These are phyloP conservation scores for Brachionus plicatilis DNA, from an alignment of 1,140 invertebrate genomes.

Conservation along the genomic window DNA sequence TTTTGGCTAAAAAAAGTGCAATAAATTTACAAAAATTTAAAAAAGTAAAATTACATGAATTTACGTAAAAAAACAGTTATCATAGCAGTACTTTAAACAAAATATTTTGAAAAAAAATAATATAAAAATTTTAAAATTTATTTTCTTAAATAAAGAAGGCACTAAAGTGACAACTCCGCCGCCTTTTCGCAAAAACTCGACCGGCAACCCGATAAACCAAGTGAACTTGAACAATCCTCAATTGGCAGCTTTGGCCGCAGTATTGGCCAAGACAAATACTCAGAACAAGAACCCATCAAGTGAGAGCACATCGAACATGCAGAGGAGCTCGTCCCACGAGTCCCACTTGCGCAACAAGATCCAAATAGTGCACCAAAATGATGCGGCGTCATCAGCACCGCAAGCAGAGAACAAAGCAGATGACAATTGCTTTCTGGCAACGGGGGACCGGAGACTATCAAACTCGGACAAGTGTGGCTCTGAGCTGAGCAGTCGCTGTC, in stretches of 20 bases:
- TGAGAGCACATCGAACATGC: background rate
- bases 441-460: background rate
- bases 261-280: background rate
- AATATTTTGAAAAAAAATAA: too few relatives aligned
- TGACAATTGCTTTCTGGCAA: background rate
- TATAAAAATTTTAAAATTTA: too few relatives aligned
- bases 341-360: constrained; percentile 32
- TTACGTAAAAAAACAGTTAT: too few relatives aligned
- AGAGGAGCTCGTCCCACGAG: constrained; percentile 29
- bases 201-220: constrained; percentile 14
- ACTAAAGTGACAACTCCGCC: constrained; percentile 24
- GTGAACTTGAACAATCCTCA: constrained; percentile 8
- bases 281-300: background rate
- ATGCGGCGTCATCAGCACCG: background rate
- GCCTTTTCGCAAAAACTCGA: constrained; percentile 20
- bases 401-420: background rate
- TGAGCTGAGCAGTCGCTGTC: background rate
- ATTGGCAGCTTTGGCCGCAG: background rate
- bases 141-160: background rate
- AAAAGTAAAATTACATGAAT: too few relatives aligned
- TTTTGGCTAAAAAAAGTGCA: too few relatives aligned
- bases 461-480: background rate
- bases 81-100: too few relatives aligned
- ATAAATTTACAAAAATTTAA: too few relatives aligned
- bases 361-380: background rate